These are phyloP conservation scores for Drosophila ustulata DNA, from an alignment of 2,888 invertebrate species.

Conservation along the genomic window DNA sequence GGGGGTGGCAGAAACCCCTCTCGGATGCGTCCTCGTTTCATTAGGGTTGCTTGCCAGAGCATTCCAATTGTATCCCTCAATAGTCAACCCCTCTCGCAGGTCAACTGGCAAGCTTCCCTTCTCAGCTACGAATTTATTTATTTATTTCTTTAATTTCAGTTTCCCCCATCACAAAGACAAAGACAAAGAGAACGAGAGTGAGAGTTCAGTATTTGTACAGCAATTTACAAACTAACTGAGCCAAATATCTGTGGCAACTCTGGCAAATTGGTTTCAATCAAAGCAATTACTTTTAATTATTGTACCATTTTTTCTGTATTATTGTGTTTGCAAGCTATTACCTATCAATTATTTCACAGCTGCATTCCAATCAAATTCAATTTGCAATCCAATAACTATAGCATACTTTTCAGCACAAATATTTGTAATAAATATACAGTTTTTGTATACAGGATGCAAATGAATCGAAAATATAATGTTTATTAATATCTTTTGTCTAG, in stretches of 20 bases:
- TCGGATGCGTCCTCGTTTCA: slow-evolving; percentile 33
- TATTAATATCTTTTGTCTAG: no score
- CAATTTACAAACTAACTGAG: slow-evolving; percentile 27
- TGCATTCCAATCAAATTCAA: background rate
- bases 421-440: no score
- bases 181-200: background rate
- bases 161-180: background rate
- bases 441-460: no score
- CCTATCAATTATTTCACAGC: slow-evolving; percentile 1
- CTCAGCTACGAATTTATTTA: slow-evolving; percentile 23
- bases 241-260: slow-evolving; percentile 20
- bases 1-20: background rate
- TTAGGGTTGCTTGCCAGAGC: slow-evolving; percentile 24
- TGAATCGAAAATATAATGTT: no score
- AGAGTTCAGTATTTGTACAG: slow-evolving; percentile 8
- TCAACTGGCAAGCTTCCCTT: slow-evolving; percentile 20
- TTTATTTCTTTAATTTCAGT: slow-evolving; percentile 23
- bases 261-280: slow-evolving; percentile 15
- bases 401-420: no score
- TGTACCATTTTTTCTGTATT: slow-evolving; percentile 5
- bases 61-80: slow-evolving; percentile 25
- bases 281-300: slow-evolving; percentile 26
- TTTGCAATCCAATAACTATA: background rate
- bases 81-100: slow-evolving; percentile 26
- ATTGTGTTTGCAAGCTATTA: slow-evolving; percentile 3